Percentiles rank a stretch among this genome's conserved stretches.
Conservation (phyloP, 2,888 invertebrate genomes). For the Gibbula magus region DNA sequence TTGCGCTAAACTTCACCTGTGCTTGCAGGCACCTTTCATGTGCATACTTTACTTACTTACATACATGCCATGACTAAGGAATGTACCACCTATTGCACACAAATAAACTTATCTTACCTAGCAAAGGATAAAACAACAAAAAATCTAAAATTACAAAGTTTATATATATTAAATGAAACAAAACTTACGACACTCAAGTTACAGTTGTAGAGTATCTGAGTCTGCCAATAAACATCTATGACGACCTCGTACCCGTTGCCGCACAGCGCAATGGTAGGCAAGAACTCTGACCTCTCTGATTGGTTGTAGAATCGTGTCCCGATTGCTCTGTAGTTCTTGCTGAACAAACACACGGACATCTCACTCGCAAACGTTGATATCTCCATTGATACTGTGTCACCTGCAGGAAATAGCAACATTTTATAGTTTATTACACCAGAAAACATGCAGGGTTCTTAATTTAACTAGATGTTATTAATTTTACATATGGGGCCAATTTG, state of each 20-base stretch:
- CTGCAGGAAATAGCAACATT: slow-evolving; percentile 37
- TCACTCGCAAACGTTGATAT: slow-evolving; percentile 57
- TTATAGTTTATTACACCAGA: no score
- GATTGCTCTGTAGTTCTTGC: slow-evolving; percentile 64
- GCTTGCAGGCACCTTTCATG: no score
- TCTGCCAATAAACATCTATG: slow-evolving; percentile 67
- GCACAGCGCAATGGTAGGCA: slow-evolving; percentile 69
- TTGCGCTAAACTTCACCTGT: no score
- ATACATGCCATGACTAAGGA: no score
- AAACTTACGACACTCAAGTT: slow-evolving; percentile 57
- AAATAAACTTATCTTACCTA: neutral
- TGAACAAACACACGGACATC: slow-evolving; percentile 63
- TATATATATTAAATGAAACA: neutral
- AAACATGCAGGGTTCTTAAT: no score
- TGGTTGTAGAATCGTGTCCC: slow-evolving; percentile 64
- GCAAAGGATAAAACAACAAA: no score
- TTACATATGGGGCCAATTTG: no score
- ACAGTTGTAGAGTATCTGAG: slow-evolving; percentile 56
- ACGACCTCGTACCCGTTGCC: slow-evolving; percentile 67
- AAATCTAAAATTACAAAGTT: no score
- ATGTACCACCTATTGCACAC: no score
- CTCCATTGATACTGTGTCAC: slow-evolving; percentile 65
- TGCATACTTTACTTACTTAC: no score
- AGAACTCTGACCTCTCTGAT: slow-evolving; percentile 49
- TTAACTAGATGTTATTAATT: no score